A percentile compares a stretch with the other conserved stretches of the same genome.
phyloP scores from a whole-genome alignment of 2,888 invertebrate genomes.

The Neuroscelio doddi region DNA sequence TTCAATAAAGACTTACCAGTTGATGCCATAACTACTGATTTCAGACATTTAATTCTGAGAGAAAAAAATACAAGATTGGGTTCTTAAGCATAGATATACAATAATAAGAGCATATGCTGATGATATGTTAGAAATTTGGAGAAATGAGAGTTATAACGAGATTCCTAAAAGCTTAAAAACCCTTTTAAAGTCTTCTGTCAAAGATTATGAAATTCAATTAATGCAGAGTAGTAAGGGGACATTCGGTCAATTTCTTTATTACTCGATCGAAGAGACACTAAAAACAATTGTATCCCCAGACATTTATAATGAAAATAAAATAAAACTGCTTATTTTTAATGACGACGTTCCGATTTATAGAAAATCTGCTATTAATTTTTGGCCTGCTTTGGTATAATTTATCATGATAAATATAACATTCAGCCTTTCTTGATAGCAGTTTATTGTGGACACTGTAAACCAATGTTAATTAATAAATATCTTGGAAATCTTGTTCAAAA shows the following conservation, averaged over 20 bases:
- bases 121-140: slow-evolving; percentile 15
- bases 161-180: slow-evolving; percentile 20
- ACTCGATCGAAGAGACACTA: slow-evolving; percentile 14
- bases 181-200: slow-evolving; percentile 9
- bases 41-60: too few species aligned
- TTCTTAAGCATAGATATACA: too few species aligned
- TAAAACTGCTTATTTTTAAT: slow-evolving; percentile 14
- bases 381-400: slow-evolving; percentile 22
- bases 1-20: too few species aligned
- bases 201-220: slow-evolving; percentile 5
- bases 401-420: slow-evolving; percentile 1
- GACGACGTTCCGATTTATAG: slow-evolving; percentile 25
- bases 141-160: slow-evolving; percentile 8
- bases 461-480: neutral
- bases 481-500: neutral
- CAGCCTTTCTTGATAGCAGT: slow-evolving; percentile 9
- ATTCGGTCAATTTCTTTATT: slow-evolving; percentile 25
- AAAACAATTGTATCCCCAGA: slow-evolving; percentile 5
- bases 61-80: too few species aligned
- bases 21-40: too few species aligned
- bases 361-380: slow-evolving; percentile 24
- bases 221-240: slow-evolving; percentile 22
- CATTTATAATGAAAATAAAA: neutral
- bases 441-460: neutral
- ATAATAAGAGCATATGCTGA: too few species aligned